Conservation (phyloP, 2,113 vertebrate genomes). For the Elgaria multicarinata region DNA sequence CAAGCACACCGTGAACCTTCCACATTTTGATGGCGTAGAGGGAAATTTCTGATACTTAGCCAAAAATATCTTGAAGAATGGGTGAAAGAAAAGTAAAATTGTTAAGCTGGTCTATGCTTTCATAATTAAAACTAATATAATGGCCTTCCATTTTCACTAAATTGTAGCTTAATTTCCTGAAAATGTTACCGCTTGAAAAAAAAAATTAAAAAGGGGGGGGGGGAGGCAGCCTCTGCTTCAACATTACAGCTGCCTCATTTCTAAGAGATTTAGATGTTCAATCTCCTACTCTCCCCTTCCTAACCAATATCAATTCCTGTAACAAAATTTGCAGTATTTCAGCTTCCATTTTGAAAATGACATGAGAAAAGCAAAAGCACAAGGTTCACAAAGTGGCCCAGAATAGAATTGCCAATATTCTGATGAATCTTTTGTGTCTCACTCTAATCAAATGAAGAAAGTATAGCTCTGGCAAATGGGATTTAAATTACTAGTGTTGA, state of each 20-base stretch:
- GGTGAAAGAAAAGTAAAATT: conserved; percentile 15
- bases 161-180: neutral
- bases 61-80: neutral
- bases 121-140: conserved; percentile 1
- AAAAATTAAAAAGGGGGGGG: neutral
- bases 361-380: conserved; percentile 50
- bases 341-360: conserved; percentile 51
- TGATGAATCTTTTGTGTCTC: conserved; percentile 29
- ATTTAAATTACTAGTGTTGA: neutral
- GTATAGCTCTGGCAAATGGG: conserved; percentile 24
- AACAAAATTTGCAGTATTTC: conserved; percentile 42
- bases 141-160: neutral
- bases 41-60: neutral
- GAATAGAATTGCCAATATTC: conserved; percentile 47
- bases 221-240: rapidly evolving
- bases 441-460: conserved; percentile 5
- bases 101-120: neutral
- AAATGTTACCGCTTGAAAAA: neutral
- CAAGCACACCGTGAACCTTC: neutral
- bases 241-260: neutral
- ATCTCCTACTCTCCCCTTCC: conserved; percentile 11
- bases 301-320: conserved; percentile 29
- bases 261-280: conserved; percentile 23
- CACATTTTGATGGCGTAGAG: neutral
- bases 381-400: conserved; percentile 36